Conservation (phyloP, 2,797 vertebrate genomes). For the Amblyraja radiata region DNA sequence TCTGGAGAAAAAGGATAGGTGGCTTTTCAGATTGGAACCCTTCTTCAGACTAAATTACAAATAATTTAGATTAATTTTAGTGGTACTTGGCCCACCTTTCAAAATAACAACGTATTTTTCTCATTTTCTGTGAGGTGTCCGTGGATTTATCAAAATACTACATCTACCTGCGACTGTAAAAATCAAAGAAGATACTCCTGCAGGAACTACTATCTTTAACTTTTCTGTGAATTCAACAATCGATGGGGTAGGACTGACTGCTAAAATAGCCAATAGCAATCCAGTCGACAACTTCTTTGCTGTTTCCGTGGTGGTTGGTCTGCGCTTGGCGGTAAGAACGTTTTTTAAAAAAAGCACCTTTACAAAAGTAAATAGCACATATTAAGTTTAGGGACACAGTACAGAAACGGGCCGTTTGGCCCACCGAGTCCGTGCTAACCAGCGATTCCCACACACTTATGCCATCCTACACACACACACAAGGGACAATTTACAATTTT, state of each 20-base stretch:
- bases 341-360: background rate
- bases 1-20: too few species aligned
- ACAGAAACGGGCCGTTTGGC: too few species aligned
- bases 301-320: background rate
- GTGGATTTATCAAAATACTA: background rate
- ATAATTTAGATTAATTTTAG: background rate
- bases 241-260: background rate
- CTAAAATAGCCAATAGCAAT: background rate
- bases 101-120: background rate
- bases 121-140: background rate
- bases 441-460: too few species aligned
- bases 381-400: too few species aligned
- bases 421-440: too few species aligned
- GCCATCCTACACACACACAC: too few species aligned
- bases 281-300: constrained; percentile 15
- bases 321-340: background rate
- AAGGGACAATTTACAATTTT: too few species aligned
- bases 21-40: too few species aligned
- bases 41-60: background rate
- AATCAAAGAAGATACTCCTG: background rate
- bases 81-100: background rate
- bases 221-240: background rate
- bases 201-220: background rate
- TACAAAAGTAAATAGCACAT: background rate
- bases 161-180: background rate